Evolutionary conservation across 2,113 vertebrate species (phyloP).

Genomic region (Hippocampus guttulatus): DNA sequence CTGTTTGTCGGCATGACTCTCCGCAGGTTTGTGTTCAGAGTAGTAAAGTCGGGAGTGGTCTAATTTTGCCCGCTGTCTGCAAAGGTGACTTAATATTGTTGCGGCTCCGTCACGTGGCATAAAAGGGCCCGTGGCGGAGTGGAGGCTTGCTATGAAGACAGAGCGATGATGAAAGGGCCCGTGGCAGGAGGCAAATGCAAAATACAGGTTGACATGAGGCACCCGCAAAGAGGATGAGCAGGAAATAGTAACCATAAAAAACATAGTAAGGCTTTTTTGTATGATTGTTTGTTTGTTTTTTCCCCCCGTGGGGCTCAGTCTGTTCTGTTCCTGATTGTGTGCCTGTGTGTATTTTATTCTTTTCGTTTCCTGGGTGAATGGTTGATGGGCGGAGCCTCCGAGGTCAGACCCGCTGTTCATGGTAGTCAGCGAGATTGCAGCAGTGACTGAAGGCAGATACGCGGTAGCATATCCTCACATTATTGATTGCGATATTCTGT

Average conservation of each 20-base stretch:
- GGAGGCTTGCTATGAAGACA: slow-evolving; percentile 10
- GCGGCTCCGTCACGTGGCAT: slow-evolving; percentile 9
- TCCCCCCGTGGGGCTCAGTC: too few species aligned
- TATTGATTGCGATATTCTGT: too few species aligned
- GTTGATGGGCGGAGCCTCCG: too few species aligned
- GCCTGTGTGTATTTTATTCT: too few species aligned
- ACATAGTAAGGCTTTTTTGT: background rate
- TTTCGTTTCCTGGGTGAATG: too few species aligned
- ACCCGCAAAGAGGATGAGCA: background rate
- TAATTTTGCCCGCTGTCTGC: slow-evolving; percentile 32
- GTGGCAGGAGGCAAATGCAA: slow-evolving; percentile 9
- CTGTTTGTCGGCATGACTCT: slow-evolving; percentile 8
- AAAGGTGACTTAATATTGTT: slow-evolving; percentile 37
- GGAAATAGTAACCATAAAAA: background rate
- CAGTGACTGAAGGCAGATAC: too few species aligned
- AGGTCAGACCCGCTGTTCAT: too few species aligned
- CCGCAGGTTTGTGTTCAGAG: slow-evolving; percentile 3
- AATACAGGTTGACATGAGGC: slow-evolving; percentile 11
- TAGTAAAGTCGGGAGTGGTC: slow-evolving; percentile 18
- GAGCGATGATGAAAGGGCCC: background rate
- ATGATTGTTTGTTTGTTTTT: background rate
- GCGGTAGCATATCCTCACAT: too few species aligned
- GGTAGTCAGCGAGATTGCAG: too few species aligned
- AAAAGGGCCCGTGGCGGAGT: slow-evolving; percentile 7
- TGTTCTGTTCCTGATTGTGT: too few species aligned